phyloP scores from a whole-genome alignment of 2,113 vertebrate genomes.

The Ailuropoda melanoleuca region DNA sequence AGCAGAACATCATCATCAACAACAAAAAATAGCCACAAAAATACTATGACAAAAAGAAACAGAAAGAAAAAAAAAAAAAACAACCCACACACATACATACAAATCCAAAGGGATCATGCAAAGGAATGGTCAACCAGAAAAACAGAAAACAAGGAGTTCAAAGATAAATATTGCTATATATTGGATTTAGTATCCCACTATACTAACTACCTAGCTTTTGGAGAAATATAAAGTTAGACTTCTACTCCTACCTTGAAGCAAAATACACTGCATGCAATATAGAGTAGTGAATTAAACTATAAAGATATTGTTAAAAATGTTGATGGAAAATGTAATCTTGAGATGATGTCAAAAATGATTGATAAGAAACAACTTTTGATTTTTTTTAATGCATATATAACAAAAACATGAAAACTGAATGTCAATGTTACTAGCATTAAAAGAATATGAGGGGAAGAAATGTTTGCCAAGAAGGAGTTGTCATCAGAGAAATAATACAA shows the following conservation, averaged over 20 bases:
- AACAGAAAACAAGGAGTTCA: not conserved
- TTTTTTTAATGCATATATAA: not conserved
- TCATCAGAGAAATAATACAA: not conserved
- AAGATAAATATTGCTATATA: not conserved
- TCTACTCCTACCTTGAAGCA: not conserved
- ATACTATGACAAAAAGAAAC: not conserved
- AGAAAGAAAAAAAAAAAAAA: not conserved
- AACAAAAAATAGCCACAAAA: not conserved
- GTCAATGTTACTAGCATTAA: not conserved
- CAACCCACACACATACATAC: not conserved
- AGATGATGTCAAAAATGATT: not conserved
- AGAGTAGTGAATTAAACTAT: not conserved
- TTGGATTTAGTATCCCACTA: not conserved
- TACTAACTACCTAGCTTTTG: not conserved
- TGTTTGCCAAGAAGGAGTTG: not conserved
- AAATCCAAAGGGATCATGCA: not conserved
- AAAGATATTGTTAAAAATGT: not conserved
- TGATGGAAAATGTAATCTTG: not conserved
- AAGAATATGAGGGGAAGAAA: not conserved
- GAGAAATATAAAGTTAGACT: not conserved
- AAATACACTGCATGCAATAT: not conserved
- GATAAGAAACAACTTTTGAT: not conserved
- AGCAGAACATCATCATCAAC: not conserved
- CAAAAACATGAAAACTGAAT: not conserved
- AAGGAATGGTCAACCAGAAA: not conserved